Evolutionary conservation across 1,140 invertebrate genomes (phyloP), one percentile per base, ranked within the genome.

Genomic region (Drosophila quadrilineata): DNA sequence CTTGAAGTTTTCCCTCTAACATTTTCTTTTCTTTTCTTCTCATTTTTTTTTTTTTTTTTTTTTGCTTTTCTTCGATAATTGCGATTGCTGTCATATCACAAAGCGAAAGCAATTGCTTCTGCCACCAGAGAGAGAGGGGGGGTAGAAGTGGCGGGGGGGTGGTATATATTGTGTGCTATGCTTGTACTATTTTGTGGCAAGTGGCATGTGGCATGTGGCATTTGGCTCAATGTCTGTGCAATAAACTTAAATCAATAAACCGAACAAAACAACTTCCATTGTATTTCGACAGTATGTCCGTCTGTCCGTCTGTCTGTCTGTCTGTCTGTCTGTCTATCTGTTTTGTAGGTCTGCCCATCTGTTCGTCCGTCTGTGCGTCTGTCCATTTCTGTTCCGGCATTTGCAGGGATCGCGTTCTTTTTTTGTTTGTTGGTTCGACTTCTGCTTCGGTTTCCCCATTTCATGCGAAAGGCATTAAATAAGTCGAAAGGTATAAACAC

Each of bases 401-500:
- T n/a, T 12, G 52, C 14, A 28, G 19, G 46, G 43, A 40, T 14
- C 49, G 19, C 17, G 17, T 17, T 10, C 28, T 24, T 24, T 8
- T 28, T 8, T 43, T 22, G n/a, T n/a, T n/a, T n/a, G n/a, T n/a
- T n/a, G 24, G 21, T 36, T 53, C 54, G 56, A 19, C 33, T 29
- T 52, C 57, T 40, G 43, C 12, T 49, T 64, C 59, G 59, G 58
- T 72, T 80, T 76, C 71, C 69, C 74, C 77, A 85, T 77, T 77
- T 85, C 64, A 84, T 74, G 73, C 71, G 72, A 82, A 60, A 73
- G 72, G 72, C 82, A 87, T 67, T 75, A 82, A 86, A 76, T 74
- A 76, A 77, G 72, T 74, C 79, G 74, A 79, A 79, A 80, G 76
- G 76, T 80, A 80, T 82, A 82, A 82, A 82, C 72, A 82, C 72